Percentiles rank a stretch among this genome's conserved stretches.
These are phyloP conservation scores for Lagopus muta DNA, from an alignment of 2,113 vertebrate species.

Conservation along the genomic window DNA sequence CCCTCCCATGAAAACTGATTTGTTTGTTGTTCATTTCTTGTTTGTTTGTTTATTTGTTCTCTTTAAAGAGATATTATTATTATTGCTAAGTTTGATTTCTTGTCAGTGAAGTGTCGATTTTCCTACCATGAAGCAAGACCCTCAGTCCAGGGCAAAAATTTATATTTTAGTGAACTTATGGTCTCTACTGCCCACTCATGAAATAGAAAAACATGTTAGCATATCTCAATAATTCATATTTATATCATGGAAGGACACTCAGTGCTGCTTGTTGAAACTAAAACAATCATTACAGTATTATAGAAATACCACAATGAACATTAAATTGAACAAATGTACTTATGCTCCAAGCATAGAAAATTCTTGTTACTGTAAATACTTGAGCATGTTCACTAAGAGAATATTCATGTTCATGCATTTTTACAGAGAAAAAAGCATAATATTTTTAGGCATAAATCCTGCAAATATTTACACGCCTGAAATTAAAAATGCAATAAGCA, in stretches of 20 bases:
- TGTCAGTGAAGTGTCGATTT: background rate
- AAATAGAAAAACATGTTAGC: background rate
- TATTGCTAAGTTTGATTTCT: background rate
- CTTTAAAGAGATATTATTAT: background rate
- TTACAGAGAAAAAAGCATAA: background rate
- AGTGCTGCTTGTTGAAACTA: background rate
- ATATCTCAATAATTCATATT: background rate
- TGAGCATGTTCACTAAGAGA: background rate
- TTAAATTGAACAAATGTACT: background rate
- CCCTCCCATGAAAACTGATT: background rate
- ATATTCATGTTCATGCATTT: background rate
- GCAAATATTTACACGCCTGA: background rate
- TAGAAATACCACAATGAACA: background rate
- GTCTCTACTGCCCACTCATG: background rate
- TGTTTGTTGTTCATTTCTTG: background rate
- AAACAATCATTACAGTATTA: background rate
- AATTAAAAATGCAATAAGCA: background rate
- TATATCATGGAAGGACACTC: background rate
- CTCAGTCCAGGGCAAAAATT: background rate
- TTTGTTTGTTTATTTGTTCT: background rate
- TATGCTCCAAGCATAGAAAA: background rate
- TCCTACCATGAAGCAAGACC: background rate
- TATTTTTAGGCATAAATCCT: background rate
- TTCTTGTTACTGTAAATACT: background rate
- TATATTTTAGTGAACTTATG: background rate